Conservation (phyloP, 2,888 invertebrate species). For the Ectobius pallidus region DNA sequence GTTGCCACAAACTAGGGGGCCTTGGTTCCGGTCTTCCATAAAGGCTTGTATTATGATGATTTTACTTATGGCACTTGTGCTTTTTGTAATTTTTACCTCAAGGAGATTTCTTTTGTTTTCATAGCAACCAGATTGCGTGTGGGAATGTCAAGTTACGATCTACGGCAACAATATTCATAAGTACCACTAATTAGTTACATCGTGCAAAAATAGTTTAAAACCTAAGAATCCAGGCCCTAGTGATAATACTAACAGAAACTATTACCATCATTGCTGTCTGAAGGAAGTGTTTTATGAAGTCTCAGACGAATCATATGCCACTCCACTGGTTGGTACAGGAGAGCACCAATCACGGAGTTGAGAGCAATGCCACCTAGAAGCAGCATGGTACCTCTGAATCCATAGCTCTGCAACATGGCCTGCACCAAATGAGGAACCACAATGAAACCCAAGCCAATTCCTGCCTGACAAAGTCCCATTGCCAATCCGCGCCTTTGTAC, state of each 20-base stretch:
- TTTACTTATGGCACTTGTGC: too few relatives aligned
- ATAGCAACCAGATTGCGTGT: too few relatives aligned
- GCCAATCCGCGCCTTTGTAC: slow-evolving; percentile 70
- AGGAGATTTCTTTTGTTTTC: too few relatives aligned
- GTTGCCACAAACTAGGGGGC: too few relatives aligned
- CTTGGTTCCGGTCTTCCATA: too few relatives aligned
- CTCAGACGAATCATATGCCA: slow-evolving; percentile 10
- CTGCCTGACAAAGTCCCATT: slow-evolving; percentile 76
- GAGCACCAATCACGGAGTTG: slow-evolving; percentile 66
- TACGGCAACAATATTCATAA: too few relatives aligned
- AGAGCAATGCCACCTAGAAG: slow-evolving; percentile 70
- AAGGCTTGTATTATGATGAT: too few relatives aligned
- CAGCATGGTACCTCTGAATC: slow-evolving; percentile 72
- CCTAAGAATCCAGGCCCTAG: too few relatives aligned
- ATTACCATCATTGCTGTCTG: not conserved
- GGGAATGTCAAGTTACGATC: too few relatives aligned
- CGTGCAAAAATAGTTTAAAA: not conserved
- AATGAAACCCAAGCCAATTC: slow-evolving; percentile 72
- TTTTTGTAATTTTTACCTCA: too few relatives aligned
- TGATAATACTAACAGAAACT: too few relatives aligned
- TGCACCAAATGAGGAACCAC: slow-evolving; percentile 70
- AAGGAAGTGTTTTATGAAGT: not conserved
- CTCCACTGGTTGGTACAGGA: slow-evolving; percentile 61
- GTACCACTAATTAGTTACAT: too few relatives aligned
- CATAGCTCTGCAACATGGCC: slow-evolving; percentile 65